Evolutionary conservation across 2,113 vertebrate species (phyloP), one percentile per base, ranked within the genome.

Genomic region (Daubentonia madagascariensis): DNA sequence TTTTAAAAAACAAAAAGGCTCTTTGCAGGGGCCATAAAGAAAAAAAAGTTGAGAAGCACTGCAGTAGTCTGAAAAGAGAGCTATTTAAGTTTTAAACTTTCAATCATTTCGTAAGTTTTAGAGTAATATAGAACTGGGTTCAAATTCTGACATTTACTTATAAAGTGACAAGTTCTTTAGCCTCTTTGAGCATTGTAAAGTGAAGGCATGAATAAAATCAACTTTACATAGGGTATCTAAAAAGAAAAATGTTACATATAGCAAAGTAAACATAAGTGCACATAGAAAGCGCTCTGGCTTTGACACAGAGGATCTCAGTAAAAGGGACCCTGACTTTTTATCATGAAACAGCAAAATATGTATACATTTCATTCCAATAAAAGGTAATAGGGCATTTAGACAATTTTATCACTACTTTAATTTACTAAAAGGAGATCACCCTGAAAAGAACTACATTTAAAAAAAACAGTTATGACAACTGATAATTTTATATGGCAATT

Each of bases 91-190:
- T 87, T 76, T 89, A 95, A 93, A 67, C 23, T 95, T 81, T 14
- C 8, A 45, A 93, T 67, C 72, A 52, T 79, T 91, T 65, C 35
- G 48, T 30, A 80, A 18, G 35, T 68, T 92, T 79, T 7, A 94
- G 40, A 85, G 40, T 61, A 85, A 95, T 67, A 30, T 40, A 70
- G 57, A 90, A 50, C 16, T 67, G 3, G 13, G 32, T 86, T 90
- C 78, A 83, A 90, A 76, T 76, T 25, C 73, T 48, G 16, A 0
- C 8, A 78, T 72, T 83, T 70, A 91, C n/a, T 32, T 76, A 76
- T 79, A 94, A 87, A 25, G 23, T 45, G 67, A 70, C 30, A 92
- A 95, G n/a, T 48, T 93, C 90, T 84, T 91, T 80, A 92, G 86
- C 37, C 16, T 45, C 78, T 87, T 67, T n/a, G n/a, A 90, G 50